phyloP scores from a whole-genome alignment of 2,797 vertebrate species.

The Peromyscus eremicus region DNA sequence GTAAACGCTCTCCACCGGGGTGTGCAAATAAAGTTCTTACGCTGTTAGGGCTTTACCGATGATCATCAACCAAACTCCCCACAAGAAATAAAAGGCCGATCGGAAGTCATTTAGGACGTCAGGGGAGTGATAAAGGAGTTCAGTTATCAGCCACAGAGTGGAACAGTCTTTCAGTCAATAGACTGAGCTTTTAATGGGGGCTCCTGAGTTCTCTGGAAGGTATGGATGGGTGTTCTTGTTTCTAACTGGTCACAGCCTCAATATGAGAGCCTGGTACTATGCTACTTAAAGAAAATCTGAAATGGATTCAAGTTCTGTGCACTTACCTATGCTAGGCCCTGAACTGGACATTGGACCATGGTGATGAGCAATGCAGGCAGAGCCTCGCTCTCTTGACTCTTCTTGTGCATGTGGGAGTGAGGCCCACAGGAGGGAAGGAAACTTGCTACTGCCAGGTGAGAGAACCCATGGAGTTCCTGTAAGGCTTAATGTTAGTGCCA shows the following conservation, averaged over 20 bases:
- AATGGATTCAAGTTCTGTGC: neutral
- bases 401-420: neutral
- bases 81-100: slow-evolving; percentile 46
- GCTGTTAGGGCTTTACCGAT: slow-evolving; percentile 28
- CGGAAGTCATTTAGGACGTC: slow-evolving; percentile 39
- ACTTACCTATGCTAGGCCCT: neutral
- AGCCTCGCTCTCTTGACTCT: neutral
- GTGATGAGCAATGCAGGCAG: neutral
- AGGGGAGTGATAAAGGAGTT: slow-evolving; percentile 41
- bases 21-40: slow-evolving; percentile 6
- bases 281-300: neutral
- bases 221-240: neutral
- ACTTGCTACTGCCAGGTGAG: neutral
- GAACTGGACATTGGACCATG: neutral
- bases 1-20: neutral
- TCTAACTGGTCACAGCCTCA: neutral
- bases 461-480: neutral
- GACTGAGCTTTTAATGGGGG: neutral
- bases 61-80: slow-evolving; percentile 38
- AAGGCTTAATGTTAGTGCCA: neutral
- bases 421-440: neutral
- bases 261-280: neutral
- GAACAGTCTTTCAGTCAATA: neutral
- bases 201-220: neutral
- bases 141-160: slow-evolving; percentile 22